Conservation (phyloP, 2,797 vertebrate genomes). For the Artibeus lituratus region DNA sequence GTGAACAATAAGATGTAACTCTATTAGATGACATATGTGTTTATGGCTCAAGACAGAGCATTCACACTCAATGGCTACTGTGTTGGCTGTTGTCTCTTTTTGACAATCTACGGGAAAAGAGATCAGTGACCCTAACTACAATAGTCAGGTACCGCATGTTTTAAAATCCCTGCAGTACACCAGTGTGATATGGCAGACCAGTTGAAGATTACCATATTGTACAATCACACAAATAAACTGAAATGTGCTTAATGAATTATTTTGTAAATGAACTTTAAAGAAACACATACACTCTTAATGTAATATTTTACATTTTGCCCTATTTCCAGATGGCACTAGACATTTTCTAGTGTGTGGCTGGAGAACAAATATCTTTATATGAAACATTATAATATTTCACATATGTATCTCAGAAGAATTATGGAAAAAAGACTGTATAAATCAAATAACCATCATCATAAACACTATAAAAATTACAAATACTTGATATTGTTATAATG, state of each 20-base stretch:
- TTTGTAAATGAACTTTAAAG: background rate
- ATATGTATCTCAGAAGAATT: background rate
- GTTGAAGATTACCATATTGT: background rate
- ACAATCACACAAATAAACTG: background rate
- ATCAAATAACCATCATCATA: background rate
- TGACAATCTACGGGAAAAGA: background rate
- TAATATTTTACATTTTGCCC: background rate
- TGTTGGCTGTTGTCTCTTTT: no score
- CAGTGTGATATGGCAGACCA: background rate
- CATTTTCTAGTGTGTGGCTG: background rate
- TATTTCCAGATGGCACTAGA: background rate
- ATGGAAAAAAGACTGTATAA: background rate
- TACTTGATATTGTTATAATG: background rate
- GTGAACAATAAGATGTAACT: no score
- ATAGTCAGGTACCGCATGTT: background rate
- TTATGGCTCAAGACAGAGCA: no score
- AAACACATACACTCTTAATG: background rate
- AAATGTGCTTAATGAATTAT: background rate
- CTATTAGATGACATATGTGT: no score
- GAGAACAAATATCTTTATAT: background rate
- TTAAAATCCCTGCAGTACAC: background rate
- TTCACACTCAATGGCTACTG: no score
- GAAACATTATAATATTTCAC: background rate
- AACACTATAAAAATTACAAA: background rate
- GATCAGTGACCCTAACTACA: background rate